phyloP scores from a whole-genome alignment of 2,888 invertebrate species.

The Erebia ligea region DNA sequence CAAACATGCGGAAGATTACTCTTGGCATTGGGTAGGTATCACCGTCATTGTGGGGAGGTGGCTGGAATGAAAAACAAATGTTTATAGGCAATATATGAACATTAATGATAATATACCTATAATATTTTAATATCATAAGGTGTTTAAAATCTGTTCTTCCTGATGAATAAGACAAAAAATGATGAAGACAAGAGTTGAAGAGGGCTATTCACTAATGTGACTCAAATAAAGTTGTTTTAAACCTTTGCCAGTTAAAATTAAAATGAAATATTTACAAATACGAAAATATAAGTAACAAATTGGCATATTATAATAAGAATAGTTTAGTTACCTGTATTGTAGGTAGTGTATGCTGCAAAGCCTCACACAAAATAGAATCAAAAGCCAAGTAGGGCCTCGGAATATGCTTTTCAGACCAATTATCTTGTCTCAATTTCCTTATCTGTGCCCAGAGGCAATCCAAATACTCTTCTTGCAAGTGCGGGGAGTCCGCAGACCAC shows the following conservation, averaged over 20 bases:
- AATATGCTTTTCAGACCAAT: constrained; percentile 99
- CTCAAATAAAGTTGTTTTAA: no score
- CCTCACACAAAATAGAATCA: constrained; percentile 97
- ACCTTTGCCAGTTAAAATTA: neutral
- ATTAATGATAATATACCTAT: no score
- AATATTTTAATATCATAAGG: no score
- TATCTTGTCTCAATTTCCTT: constrained; percentile 93
- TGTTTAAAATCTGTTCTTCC: no score
- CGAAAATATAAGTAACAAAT: neutral
- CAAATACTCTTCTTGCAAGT: constrained; percentile 97
- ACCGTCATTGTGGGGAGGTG: constrained; percentile 96
- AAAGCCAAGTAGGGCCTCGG: constrained; percentile 97
- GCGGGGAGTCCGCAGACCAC: constrained; percentile 97
- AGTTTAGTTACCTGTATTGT: constrained; percentile 82
- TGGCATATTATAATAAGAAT: neutral
- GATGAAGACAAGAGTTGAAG: no score
- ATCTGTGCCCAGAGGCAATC: constrained; percentile 97
- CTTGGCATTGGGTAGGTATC: constrained; percentile 97
- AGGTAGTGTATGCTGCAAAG: constrained; percentile 97
- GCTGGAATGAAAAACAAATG: constrained; percentile 71
- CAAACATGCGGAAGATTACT: constrained; percentile 98
- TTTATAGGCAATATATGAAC: neutral
- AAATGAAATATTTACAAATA: neutral
- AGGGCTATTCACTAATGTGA: no score
- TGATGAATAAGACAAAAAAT: no score